A percentile compares a stretch with the other conserved stretches of the same genome.
Conservation (phyloP, 2,797 vertebrate genomes). For the Sebastes matsubarae region DNA sequence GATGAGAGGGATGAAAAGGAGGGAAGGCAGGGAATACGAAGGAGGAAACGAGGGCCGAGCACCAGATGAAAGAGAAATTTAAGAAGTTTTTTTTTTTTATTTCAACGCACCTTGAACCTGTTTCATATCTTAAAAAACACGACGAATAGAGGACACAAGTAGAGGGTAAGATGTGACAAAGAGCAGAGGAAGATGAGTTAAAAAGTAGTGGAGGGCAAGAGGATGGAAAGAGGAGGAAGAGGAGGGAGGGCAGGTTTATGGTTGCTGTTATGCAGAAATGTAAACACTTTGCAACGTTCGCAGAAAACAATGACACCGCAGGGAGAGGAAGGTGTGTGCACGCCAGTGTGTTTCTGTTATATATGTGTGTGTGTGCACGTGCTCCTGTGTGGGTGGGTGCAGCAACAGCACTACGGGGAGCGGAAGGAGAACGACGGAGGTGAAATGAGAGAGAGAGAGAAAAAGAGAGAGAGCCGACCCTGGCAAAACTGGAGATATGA, state of each 20-base stretch:
- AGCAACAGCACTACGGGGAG: slow-evolving; percentile 72
- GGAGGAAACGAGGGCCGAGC: slow-evolving; percentile 51
- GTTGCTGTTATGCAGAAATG: slow-evolving; percentile 81
- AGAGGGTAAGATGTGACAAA: slow-evolving; percentile 11
- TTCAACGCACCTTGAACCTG: neutral
- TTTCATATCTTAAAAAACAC: slow-evolving; percentile 19
- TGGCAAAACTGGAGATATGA: slow-evolving; percentile 47
- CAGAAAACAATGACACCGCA: slow-evolving; percentile 82
- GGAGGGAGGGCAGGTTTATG: slow-evolving; percentile 68
- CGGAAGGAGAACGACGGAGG: slow-evolving; percentile 68
- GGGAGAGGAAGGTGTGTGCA: slow-evolving; percentile 66
- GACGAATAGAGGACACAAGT: slow-evolving; percentile 45
- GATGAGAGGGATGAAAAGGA: slow-evolving; percentile 69
- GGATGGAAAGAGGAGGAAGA: slow-evolving; percentile 15
- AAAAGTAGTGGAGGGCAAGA: slow-evolving; percentile 21
- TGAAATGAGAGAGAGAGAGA: slow-evolving; percentile 37
- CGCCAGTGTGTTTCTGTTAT: slow-evolving; percentile 3
- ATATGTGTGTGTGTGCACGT: slow-evolving; percentile 2
- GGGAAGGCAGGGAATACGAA: slow-evolving; percentile 69
- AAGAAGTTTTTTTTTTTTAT: slow-evolving; percentile 28
- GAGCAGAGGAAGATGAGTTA: neutral
- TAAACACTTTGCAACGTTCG: slow-evolving; percentile 81
- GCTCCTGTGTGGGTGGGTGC: slow-evolving; percentile 52
- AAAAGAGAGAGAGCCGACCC: slow-evolving; percentile 17
- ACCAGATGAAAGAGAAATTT: slow-evolving; percentile 62